These are phyloP conservation scores for Dasypogon diadema DNA, from an alignment of 2,888 invertebrate genomes.

Conservation along the genomic window DNA sequence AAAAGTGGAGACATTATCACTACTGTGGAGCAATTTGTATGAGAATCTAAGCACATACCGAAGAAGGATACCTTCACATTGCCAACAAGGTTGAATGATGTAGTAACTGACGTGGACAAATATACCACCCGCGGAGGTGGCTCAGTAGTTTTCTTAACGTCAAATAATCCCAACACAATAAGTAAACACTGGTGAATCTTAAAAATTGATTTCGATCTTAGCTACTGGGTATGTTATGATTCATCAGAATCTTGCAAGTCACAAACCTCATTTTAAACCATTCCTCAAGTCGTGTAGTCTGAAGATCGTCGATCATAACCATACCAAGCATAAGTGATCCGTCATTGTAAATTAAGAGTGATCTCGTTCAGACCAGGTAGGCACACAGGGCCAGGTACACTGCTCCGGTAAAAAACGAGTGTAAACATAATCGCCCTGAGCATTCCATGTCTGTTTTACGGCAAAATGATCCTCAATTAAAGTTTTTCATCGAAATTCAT, in stretches of 20 bases:
- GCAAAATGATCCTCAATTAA: constrained; percentile 34
- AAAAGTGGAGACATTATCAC: too few species aligned
- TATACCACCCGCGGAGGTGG: constrained; percentile 31
- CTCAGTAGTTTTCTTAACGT: constrained; percentile 18
- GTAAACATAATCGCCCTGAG: constrained; percentile 8
- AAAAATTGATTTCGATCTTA: constrained; percentile 46
- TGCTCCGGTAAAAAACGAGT: not conserved
- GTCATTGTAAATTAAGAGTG: constrained; percentile 16
- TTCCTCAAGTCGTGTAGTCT: not conserved
- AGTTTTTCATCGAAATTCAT: constrained; percentile 20
- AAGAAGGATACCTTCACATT: too few species aligned
- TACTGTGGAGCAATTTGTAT: too few species aligned
- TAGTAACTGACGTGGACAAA: constrained; percentile 14
- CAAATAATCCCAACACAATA: constrained; percentile 33
- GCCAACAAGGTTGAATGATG: too few species aligned
- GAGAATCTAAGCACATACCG: too few species aligned
- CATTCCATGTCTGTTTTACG: not conserved
- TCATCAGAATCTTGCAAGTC: constrained; percentile 43
- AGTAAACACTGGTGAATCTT: constrained; percentile 45
- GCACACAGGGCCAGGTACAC: not conserved
- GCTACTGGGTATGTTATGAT: constrained; percentile 45
- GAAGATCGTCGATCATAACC: constrained; percentile 26
- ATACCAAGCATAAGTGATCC: constrained; percentile 20
- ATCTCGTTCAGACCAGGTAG: not conserved
- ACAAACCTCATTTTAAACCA: constrained; percentile 1